Base-by-base conservation (phyloP, 1,140 invertebrate species). In the Mamestra configurata region DNA sequence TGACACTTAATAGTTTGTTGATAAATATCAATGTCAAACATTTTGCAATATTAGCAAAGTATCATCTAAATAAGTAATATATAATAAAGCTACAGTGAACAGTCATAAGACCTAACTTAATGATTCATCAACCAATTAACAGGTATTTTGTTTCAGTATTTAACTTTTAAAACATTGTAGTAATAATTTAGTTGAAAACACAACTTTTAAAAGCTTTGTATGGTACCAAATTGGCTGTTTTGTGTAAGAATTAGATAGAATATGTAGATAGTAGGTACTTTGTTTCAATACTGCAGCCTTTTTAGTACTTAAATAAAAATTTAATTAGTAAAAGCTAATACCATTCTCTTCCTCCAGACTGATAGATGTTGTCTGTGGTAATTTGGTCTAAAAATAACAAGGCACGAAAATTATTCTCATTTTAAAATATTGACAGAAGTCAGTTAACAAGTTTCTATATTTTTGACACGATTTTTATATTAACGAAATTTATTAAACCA, bases 361-460 rank as follows among this genome's bases (percentile, higher is more conserved):
- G 15, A 61, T 31, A 40, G 8, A 64, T 27, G 35, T 20, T 64
- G 31, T 40, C 31, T 64, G 11, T n/a, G 59, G n/a, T 43, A 27
- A 3, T 27, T 57, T 57, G 13, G 53, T 15, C 22, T 49, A 11
- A 70, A 70, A 70, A 70, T 70, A 70, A 70, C 43, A 57, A 6
- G 20, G 4, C 37, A 46, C 1, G 20, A 24, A 27, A 70, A 24
- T 18, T 15, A 22, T 68, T 46, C 37, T 46, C 22, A 55, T 68
- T 43, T 68, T 46, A 35, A 68, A 40, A 46, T 43, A 43, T 43
- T 68, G 64, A 24, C 37, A 68, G 37, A 68, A 68, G 13, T 31
- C 57, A 31, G 59, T 64, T 37, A 64, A 64, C 59, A 64, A 64
- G 59, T 37, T 61, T 37, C 43, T 18, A 64, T 18, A 64, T 6